These are phyloP conservation scores for Leucoptera coffeella DNA, from an alignment of 2,888 invertebrate genomes.

Conservation along the genomic window DNA sequence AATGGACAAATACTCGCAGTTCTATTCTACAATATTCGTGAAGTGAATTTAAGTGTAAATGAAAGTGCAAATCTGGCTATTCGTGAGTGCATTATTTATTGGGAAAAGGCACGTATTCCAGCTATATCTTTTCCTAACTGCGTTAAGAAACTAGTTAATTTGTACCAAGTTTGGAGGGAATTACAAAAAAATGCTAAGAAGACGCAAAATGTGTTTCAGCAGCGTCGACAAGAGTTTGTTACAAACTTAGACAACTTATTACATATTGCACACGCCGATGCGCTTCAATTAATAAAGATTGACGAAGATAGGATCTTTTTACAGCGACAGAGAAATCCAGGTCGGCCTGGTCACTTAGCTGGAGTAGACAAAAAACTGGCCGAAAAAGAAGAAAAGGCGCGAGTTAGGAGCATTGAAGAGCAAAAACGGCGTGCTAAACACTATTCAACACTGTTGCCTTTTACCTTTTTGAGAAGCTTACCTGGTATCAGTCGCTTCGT, in stretches of 20 bases:
- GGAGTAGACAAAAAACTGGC: no score
- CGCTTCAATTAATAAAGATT: no score
- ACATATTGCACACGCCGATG: constrained; percentile 9
- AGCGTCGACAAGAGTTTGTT: no score
- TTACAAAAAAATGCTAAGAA: constrained; percentile 11
- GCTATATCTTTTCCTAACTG: no score
- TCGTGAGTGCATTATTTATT: constrained; percentile 12
- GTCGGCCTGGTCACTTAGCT: constrained; percentile 9
- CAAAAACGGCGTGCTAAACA: constrained; percentile 2
- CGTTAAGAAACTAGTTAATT: constrained; percentile 9
- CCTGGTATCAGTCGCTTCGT: no score
- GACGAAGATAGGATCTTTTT: no score
- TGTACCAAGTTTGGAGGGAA: constrained; percentile 14
- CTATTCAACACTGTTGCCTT: constrained; percentile 2
- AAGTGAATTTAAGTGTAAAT: constrained; percentile 9
- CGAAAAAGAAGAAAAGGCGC: no score
- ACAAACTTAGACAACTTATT: constrained; percentile 10
- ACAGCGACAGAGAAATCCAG: no score
- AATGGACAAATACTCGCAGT: constrained; percentile 55
- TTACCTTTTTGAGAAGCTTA: constrained; percentile 3
- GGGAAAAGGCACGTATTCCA: no score
- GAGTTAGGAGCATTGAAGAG: no score
- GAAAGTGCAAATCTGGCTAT: constrained; percentile 9
- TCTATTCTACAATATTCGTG: constrained; percentile 38
- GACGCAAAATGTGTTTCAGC: constrained; percentile 7